Percentiles rank a stretch among this genome's conserved stretches.
Evolutionary conservation across 2,888 invertebrate species (phyloP).

Genomic region (Sphecodes monilicornis): DNA sequence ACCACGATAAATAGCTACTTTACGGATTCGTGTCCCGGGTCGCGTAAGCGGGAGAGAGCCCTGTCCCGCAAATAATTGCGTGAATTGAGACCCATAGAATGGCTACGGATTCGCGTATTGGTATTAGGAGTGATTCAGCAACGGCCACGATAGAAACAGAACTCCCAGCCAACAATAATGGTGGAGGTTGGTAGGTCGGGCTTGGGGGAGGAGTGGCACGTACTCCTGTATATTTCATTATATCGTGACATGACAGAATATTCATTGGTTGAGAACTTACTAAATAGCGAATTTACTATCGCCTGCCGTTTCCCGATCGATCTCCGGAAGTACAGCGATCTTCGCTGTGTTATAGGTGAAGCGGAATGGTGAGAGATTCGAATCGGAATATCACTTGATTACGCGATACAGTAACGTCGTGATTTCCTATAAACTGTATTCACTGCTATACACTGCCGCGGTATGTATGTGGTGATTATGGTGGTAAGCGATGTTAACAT

Average conservation of each 20-base stretch:
- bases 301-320: conserved; percentile 51
- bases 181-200: conserved; percentile 25
- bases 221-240: conserved; percentile 59
- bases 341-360: conserved; percentile 10
- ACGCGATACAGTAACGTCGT: conserved; percentile 42
- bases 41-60: conserved; percentile 44
- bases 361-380: conserved; percentile 14
- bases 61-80: conserved; percentile 65
- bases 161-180: conserved; percentile 61
- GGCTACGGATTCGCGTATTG: conserved; percentile 49
- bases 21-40: conserved; percentile 42
- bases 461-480: not conserved
- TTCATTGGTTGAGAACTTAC: conserved; percentile 67
- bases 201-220: not conserved
- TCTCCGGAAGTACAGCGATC: conserved; percentile 53
- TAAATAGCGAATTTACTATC: conserved; percentile 70
- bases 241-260: conserved; percentile 63
- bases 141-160: conserved; percentile 54
- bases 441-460: not conserved
- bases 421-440: conserved; percentile 39
- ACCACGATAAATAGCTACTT: conserved; percentile 52
- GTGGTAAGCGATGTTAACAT: not conserved
- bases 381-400: conserved; percentile 60
- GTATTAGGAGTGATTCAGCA: conserved; percentile 60
- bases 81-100: conserved; percentile 65